Base-by-base conservation (phyloP, 2,888 invertebrate species). In the Mystacides longicornis region DNA sequence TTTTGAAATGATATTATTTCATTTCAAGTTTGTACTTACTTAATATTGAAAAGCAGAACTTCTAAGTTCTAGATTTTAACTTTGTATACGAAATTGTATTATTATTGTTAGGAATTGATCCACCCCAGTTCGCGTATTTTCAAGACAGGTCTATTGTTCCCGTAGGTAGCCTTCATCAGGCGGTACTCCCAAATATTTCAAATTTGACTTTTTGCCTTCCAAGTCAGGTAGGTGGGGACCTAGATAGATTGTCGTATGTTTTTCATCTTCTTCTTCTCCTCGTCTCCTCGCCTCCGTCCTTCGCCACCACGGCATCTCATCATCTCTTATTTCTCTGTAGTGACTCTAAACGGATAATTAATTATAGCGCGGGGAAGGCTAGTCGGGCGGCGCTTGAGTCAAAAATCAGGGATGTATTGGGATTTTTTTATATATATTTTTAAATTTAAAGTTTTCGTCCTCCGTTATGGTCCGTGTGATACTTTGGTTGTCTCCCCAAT, bases 271-370 rank as follows among this genome's bases (percentile, higher is more conserved):
- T 54, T 56, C 51, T 52, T 51, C 54, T 52, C 49, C 53, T 55
- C 49, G 31, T 27, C 54, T 27, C 21, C 45, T 27, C 54, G 23
- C 21, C 45, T 23, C 45, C 45, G 18, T 48, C 37, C 37, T 37
- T 37, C 37, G 37, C 37, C n/a, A n/a, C n/a, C n/a, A 14, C 37
- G 16, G 37, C 37, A 37, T 37, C 37, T 37, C 37, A 37, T 14
- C 37, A 37, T 4, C 37, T 37, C 37, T 37, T 37, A 14, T 37
- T 37, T 11, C 37, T 7, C n/a, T 37, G 37, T 37, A 37, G 37
- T 31, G 54, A 53, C 54, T 53, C 59, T 56, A 56, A 56, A 60
- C 57, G 56, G 23, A 49, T 60, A 60, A 58, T 60, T 60, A 60
- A 60, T 60, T 60, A 56, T 52, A 48, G 51, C 53, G 53, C 52